Conservation (phyloP, 2,113 vertebrate species). For the Microcebus griseorufus region DNA sequence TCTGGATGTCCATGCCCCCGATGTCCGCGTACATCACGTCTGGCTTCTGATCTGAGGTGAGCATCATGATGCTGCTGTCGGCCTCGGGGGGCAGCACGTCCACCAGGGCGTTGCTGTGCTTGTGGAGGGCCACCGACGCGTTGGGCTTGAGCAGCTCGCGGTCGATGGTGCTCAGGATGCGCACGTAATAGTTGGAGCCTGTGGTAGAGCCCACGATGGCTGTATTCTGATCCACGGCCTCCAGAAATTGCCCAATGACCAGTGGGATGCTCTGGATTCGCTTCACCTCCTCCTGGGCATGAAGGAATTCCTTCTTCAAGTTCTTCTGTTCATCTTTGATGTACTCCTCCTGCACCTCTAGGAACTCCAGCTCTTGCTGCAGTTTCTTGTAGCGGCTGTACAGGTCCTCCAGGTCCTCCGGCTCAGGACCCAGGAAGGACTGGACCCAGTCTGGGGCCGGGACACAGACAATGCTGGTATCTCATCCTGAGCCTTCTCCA, state of each 20-base stretch:
- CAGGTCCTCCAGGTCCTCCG: conserved; percentile 94
- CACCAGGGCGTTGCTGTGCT: conserved; percentile 97
- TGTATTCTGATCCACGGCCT: conserved; percentile 97
- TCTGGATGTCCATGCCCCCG: conserved; percentile 98
- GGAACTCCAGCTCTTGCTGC: conserved; percentile 96
- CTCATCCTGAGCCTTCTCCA: conserved; percentile 94
- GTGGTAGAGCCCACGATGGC: conserved; percentile 97
- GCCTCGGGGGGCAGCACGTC: conserved; percentile 96
- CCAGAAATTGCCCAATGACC: conserved; percentile 96
- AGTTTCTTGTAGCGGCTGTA: conserved; percentile 97
- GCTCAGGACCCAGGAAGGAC: conserved; percentile 93
- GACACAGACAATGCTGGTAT: conserved; percentile 88
- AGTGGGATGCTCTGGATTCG: conserved; percentile 97
- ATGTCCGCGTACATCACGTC: conserved; percentile 97
- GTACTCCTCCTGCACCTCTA: conserved; percentile 97
- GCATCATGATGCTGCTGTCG: conserved; percentile 99
- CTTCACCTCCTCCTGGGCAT: conserved; percentile 97
- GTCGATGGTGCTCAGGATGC: conserved; percentile 97
- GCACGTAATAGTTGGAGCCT: conserved; percentile 96
- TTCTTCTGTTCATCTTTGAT: conserved; percentile 98
- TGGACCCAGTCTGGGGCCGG: conserved; percentile 93
- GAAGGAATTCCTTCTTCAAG: conserved; percentile 96
- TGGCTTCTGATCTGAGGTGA: conserved; percentile 97
- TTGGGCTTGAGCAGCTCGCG: conserved; percentile 97
- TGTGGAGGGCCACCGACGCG: conserved; percentile 95